These are phyloP conservation scores for Manis crassicaudata DNA, from an alignment of 2,797 vertebrate species.

Conservation along the genomic window DNA sequence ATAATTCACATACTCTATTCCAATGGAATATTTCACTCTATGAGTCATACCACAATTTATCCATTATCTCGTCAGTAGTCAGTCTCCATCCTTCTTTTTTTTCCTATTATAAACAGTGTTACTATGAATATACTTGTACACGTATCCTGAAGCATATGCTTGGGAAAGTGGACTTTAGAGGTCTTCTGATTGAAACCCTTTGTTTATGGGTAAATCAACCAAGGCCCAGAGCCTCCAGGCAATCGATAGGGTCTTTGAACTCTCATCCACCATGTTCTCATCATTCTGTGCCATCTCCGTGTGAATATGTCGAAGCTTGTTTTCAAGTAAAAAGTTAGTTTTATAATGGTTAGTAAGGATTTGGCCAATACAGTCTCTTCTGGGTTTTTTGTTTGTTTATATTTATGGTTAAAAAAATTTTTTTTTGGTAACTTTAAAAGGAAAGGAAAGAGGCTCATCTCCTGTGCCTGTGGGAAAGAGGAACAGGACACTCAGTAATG, in stretches of 20 bases:
- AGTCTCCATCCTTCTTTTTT: not conserved
- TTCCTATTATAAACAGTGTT: not conserved
- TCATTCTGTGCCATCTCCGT: not conserved
- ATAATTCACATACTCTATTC: conserved; percentile 5
- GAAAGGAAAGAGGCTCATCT: not conserved
- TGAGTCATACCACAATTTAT: not conserved
- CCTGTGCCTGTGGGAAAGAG: not conserved
- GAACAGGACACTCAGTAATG: not conserved
- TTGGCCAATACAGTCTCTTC: not conserved
- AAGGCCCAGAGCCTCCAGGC: not conserved
- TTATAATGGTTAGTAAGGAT: conserved; percentile 11
- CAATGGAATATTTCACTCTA: not conserved
- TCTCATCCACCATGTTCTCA: not conserved
- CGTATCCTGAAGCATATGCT: not conserved
- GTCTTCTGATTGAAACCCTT: not conserved
- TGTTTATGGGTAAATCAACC: not conserved
- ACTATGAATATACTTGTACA: conserved; percentile 6
- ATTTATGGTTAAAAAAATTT: too few species aligned
- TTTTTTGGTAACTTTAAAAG: not conserved
- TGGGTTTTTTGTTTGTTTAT: not conserved
- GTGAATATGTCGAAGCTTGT: not conserved
- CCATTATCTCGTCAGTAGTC: not conserved
- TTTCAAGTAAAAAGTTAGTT: conserved; percentile 7
- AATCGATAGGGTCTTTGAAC: not conserved
- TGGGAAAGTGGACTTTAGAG: not conserved